phyloP scores from a whole-genome alignment of 2,888 invertebrate genomes.

The Polydrusus pterygomalis region DNA sequence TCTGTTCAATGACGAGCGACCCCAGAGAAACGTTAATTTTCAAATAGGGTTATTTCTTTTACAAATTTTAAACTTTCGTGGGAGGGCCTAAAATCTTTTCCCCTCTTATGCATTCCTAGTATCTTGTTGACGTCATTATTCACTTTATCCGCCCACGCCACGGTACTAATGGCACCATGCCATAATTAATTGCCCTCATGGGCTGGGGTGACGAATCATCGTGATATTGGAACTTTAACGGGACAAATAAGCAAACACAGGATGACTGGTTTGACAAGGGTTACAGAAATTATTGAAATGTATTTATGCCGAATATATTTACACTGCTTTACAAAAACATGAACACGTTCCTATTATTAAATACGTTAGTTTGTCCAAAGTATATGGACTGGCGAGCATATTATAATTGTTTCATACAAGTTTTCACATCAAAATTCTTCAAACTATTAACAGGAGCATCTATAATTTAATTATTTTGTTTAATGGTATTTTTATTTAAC shows the following conservation, averaged over 20 bases:
- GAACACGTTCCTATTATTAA: not conserved
- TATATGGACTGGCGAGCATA: no score
- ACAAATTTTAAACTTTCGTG: not conserved
- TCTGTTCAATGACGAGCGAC: no score
- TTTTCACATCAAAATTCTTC: no score
- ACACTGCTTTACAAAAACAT: not conserved
- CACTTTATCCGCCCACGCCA: constrained; percentile 58
- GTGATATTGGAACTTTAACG: not conserved
- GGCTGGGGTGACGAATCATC: not conserved
- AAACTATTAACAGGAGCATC: no score
- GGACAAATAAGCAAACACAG: not conserved
- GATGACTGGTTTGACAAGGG: not conserved
- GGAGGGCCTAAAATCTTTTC: constrained; percentile 48
- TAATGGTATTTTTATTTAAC: no score
- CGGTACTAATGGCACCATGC: constrained; percentile 22
- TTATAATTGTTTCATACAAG: no score
- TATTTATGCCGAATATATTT: no score
- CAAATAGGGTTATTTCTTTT: not conserved
- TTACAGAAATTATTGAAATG: not conserved
- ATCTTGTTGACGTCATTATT: constrained; percentile 74
- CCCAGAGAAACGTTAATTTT: no score
- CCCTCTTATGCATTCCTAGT: constrained; percentile 63
- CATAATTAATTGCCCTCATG: not conserved
- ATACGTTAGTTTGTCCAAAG: no score
- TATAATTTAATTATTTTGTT: no score